Conservation (phyloP, 2,888 invertebrate genomes). For the Mechanitis messenoides region DNA sequence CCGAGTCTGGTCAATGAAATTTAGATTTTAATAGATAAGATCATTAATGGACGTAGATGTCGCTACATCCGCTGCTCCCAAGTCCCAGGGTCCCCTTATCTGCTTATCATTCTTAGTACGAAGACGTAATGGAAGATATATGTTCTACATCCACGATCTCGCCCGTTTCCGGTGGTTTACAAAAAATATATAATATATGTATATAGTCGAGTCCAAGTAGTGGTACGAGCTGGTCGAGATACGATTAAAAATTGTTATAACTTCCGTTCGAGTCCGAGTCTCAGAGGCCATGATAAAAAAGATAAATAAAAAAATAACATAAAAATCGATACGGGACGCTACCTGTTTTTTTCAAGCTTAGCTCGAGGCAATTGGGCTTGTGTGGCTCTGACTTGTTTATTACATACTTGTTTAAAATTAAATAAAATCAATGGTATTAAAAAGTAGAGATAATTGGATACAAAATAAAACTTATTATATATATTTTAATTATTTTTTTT, state of each 20-base stretch:
- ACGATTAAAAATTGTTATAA: conserved; percentile 76
- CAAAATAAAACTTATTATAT: neutral
- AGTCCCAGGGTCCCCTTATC: conserved; percentile 43
- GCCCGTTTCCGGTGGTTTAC: conserved; percentile 72
- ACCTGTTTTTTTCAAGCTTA: conserved; percentile 68
- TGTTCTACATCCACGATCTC: conserved; percentile 63
- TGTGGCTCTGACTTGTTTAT: conserved; percentile 35
- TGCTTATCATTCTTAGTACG: conserved; percentile 59
- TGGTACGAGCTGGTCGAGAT: conserved; percentile 61
- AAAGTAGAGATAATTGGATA: neutral
- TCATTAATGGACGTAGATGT: conserved; percentile 16
- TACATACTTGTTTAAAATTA: conserved; percentile 21
- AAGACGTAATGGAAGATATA: conserved; percentile 71
- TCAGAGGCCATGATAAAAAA: conserved; percentile 68
- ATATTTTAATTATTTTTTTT: too few species aligned
- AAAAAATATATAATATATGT: conserved; percentile 55
- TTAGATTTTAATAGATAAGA: conserved; percentile 6
- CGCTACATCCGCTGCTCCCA: conserved; percentile 36
- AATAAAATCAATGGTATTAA: neutral
- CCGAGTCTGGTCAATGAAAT: conserved; percentile 32
- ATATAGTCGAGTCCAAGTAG: conserved; percentile 61
- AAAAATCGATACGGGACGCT: conserved; percentile 74
- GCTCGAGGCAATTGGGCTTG: conserved; percentile 48
- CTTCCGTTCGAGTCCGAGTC: conserved; percentile 71
- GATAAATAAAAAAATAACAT: conserved; percentile 73